Evolutionary conservation across 2,797 vertebrate genomes (phyloP).

Genomic region (Sarcoramphus papa): DNA sequence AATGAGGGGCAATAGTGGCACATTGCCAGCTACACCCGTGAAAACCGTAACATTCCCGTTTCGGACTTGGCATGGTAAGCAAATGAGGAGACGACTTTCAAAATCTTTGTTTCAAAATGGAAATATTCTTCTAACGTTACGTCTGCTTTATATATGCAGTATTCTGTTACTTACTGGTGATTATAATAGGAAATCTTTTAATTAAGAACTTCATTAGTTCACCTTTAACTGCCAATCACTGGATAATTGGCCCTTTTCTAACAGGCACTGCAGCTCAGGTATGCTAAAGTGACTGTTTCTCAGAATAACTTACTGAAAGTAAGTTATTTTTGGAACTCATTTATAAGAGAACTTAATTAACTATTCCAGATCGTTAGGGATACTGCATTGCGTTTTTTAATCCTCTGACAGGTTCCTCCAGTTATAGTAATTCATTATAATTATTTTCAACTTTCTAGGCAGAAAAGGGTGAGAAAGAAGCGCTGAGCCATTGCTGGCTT

Average conservation of each 20-base stretch:
- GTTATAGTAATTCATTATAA: slow-evolving; percentile 61
- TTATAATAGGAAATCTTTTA: slow-evolving; percentile 63
- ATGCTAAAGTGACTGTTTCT: slow-evolving; percentile 35
- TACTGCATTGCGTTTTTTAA: slow-evolving; percentile 46
- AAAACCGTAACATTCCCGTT: slow-evolving; percentile 18
- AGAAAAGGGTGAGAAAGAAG: slow-evolving; percentile 50
- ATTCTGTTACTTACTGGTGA: slow-evolving; percentile 44
- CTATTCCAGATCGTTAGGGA: slow-evolving; percentile 51
- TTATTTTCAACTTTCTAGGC: slow-evolving; percentile 59
- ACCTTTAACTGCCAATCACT: slow-evolving; percentile 59
- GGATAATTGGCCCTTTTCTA: slow-evolving; percentile 46
- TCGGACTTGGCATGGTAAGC: slow-evolving; percentile 22
- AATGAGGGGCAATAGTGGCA: background rate
- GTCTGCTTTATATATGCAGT: slow-evolving; percentile 26
- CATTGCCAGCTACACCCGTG: background rate
- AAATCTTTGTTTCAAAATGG: slow-evolving; percentile 55
- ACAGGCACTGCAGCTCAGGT: slow-evolving; percentile 41
- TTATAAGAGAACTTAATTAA: slow-evolving; percentile 61
- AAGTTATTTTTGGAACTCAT: slow-evolving; percentile 55
- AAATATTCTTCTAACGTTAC: slow-evolving; percentile 32
- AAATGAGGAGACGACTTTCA: slow-evolving; percentile 40
- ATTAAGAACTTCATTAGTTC: slow-evolving; percentile 61
- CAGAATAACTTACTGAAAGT: slow-evolving; percentile 54
- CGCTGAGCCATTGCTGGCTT: slow-evolving; percentile 7
- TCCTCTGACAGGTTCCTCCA: slow-evolving; percentile 53